Conservation (phyloP, 2,797 vertebrate species). For the Remorina albescens region DNA sequence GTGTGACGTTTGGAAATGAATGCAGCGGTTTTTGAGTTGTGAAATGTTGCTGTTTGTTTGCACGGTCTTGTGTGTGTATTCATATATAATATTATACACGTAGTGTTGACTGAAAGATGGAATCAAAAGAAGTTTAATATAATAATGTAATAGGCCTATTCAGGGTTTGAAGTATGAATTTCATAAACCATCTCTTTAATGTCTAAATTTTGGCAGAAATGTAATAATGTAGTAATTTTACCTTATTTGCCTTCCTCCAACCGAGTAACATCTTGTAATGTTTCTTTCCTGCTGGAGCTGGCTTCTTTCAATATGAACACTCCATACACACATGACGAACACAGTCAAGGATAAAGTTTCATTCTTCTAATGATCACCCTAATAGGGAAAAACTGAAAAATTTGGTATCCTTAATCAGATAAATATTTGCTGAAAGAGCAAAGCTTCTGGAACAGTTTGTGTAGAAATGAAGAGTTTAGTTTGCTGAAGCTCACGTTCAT, state of each 20-base stretch:
- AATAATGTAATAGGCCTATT: neutral
- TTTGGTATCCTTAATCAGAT: neutral
- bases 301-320: slow-evolving; percentile 1
- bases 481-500: neutral
- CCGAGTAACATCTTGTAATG: neutral
- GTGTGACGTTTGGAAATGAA: slow-evolving; percentile 55
- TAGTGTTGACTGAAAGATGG: slow-evolving; percentile 5
- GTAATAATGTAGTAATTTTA: neutral
- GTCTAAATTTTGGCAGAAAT: neutral
- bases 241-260: neutral
- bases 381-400: no score
- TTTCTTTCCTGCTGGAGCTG: neutral
- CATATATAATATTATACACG: slow-evolving; percentile 8
- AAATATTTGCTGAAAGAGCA: neutral
- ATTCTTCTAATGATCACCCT: neutral
- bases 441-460: neutral
- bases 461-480: no score
- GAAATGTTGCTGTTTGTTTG: slow-evolving; percentile 28
- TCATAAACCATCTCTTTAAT: neutral
- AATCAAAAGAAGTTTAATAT: neutral
- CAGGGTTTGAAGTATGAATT: neutral
- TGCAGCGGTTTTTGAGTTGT: slow-evolving; percentile 27
- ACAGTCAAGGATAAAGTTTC: neutral
- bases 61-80: slow-evolving; percentile 16
- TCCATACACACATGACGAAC: neutral